Conservation (phyloP, 2,888 invertebrate genomes). For the Serripes groenlandicus region DNA sequence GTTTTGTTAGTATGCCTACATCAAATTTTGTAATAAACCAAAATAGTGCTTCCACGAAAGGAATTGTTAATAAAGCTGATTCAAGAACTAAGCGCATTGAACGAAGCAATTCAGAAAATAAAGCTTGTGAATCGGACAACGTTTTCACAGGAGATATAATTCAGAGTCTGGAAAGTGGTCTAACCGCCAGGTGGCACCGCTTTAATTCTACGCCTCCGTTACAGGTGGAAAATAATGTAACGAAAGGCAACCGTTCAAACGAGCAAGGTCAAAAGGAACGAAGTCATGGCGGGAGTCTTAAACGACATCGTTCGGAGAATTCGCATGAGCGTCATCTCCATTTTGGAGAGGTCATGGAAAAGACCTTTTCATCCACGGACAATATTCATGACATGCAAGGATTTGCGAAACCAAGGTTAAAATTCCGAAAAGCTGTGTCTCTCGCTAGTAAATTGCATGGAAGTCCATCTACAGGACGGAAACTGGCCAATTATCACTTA, state of each 20-base stretch:
- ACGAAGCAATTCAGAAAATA: slow-evolving; percentile 51
- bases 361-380: slow-evolving; percentile 83
- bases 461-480: slow-evolving; percentile 84
- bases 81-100: slow-evolving; percentile 23
- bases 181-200: slow-evolving; percentile 81
- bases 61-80: slow-evolving; percentile 39
- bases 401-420: slow-evolving; percentile 79
- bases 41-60: slow-evolving; percentile 63
- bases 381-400: slow-evolving; percentile 82
- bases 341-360: slow-evolving; percentile 80
- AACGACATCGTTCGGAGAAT: slow-evolving; percentile 80
- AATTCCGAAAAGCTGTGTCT: slow-evolving; percentile 83
- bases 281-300: slow-evolving; percentile 73
- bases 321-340: slow-evolving; percentile 80
- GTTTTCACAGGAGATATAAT: slow-evolving; percentile 76
- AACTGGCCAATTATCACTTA: slow-evolving; percentile 84
- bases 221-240: slow-evolving; percentile 58
- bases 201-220: slow-evolving; percentile 73
- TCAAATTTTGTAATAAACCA: slow-evolving; percentile 53
- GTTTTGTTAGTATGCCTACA: slow-evolving; percentile 56
- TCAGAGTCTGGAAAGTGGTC: slow-evolving; percentile 79
- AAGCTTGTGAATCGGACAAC: slow-evolving; percentile 59
- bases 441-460: slow-evolving; percentile 82
- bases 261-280: slow-evolving; percentile 22
- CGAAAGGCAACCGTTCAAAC: slow-evolving; percentile 27